Percentiles rank a stretch among this genome's conserved stretches.
phyloP scores from a whole-genome alignment of 2,113 vertebrate genomes.

The Mus pahari region DNA sequence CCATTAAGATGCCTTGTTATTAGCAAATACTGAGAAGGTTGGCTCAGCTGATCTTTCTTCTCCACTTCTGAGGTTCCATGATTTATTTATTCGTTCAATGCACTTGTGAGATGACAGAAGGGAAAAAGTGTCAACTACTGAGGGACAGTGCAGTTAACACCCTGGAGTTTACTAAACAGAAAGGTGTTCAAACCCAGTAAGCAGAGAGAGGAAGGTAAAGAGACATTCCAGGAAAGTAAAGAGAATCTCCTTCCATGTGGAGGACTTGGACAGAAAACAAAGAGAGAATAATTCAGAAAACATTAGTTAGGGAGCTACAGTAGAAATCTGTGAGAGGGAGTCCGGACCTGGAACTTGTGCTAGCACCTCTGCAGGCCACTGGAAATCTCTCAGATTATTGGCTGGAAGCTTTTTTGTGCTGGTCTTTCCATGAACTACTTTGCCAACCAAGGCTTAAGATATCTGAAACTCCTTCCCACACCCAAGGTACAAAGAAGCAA shows the following conservation, averaged over 20 bases:
- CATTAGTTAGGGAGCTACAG: not conserved
- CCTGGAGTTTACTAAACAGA: fast-evolving
- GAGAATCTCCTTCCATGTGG: not conserved
- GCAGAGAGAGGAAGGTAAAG: fast-evolving
- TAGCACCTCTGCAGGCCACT: no score
- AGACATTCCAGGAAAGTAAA: not conserved
- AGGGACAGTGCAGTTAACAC: not conserved
- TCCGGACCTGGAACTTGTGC: not conserved
- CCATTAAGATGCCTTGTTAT: conserved; percentile 65
- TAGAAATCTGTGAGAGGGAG: no score
- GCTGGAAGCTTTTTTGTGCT: no score
- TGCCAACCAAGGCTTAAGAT: not conserved
- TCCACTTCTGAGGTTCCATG: conserved; percentile 64
- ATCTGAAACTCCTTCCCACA: not conserved
- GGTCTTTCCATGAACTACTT: not conserved
- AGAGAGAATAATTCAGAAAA: not conserved
- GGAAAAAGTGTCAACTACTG: not conserved
- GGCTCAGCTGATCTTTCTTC: conserved; percentile 49
- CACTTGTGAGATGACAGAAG: not conserved
- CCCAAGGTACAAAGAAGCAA: not conserved
- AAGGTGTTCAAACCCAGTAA: fast-evolving
- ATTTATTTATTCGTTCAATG: conserved; percentile 65
- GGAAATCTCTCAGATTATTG: not conserved
- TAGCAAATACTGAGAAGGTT: conserved; percentile 72
- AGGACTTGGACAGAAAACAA: not conserved